Evolutionary conservation across 2,797 vertebrate species (phyloP).

Genomic region (Otus scops): DNA sequence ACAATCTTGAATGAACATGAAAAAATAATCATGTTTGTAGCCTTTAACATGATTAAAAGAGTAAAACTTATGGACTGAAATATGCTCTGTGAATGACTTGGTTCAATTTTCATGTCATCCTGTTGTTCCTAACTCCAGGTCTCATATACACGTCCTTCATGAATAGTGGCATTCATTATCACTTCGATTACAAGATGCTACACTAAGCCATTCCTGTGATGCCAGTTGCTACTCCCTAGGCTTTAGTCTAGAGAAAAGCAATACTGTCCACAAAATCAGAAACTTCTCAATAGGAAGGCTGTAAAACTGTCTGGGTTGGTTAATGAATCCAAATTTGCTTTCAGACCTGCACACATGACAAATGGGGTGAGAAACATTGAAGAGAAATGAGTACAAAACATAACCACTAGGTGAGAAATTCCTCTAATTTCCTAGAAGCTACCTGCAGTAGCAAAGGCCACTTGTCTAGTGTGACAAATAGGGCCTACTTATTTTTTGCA

Average conservation of each 20-base stretch:
- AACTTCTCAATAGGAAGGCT: background rate
- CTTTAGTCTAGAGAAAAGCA: background rate
- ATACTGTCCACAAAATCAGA: background rate
- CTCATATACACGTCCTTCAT: background rate
- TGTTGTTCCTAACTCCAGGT: background rate
- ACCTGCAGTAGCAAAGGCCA: background rate
- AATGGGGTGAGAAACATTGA: background rate
- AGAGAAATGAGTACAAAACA: conserved; percentile 40
- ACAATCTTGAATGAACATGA: background rate
- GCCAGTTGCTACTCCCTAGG: background rate
- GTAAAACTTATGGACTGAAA: background rate
- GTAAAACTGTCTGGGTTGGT: background rate
- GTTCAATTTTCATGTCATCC: background rate
- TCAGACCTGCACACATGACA: conserved; percentile 1
- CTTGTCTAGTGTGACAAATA: conserved; percentile 25
- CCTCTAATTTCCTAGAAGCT: conserved; percentile 44
- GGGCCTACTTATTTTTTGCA: background rate
- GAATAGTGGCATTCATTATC: background rate
- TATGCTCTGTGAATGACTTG: background rate
- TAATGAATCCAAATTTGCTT: conserved; percentile 35
- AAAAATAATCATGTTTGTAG: background rate
- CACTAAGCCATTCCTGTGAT: background rate
- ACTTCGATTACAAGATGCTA: background rate
- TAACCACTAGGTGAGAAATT: background rate
- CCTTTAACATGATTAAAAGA: background rate